Percentiles rank a stretch among this genome's conserved stretches.
These are phyloP conservation scores for Macrobrachium rosenbergii DNA, from an alignment of 1,140 invertebrate species.

Conservation along the genomic window DNA sequence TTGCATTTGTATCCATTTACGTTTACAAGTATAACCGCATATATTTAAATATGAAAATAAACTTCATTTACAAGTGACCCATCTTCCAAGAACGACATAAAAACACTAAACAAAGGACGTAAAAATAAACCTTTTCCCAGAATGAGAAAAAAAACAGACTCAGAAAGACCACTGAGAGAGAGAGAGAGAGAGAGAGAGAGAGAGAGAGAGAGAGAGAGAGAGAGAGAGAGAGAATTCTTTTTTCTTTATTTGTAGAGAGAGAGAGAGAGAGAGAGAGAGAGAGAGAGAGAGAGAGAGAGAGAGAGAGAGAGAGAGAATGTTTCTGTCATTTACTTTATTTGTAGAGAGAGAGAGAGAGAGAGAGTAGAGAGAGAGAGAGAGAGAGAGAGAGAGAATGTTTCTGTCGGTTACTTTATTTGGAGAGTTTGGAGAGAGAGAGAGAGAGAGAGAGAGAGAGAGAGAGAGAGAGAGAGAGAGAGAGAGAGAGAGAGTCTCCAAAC, in stretches of 20 bases:
- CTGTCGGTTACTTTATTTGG: too few relatives aligned
- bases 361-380: not conserved
- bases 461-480: not conserved
- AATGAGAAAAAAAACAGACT: not conserved
- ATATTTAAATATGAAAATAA: too few relatives aligned
- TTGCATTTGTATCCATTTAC: too few relatives aligned
- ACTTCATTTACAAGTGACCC: too few relatives aligned
- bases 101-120: too few relatives aligned
- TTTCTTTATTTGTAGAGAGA: too few relatives aligned
- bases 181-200: slow-evolving; percentile 15
- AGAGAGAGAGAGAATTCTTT: too few relatives aligned
- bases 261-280: not conserved
- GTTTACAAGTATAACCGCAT: too few relatives aligned
- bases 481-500: not conserved
- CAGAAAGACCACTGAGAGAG: not conserved
- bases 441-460: not conserved
- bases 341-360: not conserved
- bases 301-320: not conserved
- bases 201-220: not conserved
- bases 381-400: too few relatives aligned
- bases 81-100: not conserved
- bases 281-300: not conserved
- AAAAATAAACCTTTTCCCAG: not conserved
- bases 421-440: too few relatives aligned
- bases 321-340: too few relatives aligned